Conservation (phyloP, 2,113 vertebrate genomes). For the Panthera tigris region DNA sequence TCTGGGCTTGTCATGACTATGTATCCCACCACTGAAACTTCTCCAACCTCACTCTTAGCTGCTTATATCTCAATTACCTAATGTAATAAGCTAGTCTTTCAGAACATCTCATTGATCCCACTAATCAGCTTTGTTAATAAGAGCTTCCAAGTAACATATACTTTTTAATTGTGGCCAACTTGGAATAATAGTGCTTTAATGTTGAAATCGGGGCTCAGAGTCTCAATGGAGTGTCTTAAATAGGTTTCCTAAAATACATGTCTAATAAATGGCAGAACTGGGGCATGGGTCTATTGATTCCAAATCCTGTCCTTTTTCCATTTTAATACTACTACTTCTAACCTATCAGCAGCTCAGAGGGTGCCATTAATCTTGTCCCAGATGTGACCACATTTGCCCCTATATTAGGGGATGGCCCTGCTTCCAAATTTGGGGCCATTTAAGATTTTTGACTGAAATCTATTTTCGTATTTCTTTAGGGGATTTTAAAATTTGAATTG, state of each 20-base stretch:
- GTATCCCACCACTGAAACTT: background rate
- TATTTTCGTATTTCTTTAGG: background rate
- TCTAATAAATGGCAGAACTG: background rate
- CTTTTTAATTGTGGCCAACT: background rate
- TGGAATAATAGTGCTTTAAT: background rate
- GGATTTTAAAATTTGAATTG: slow-evolving; percentile 15
- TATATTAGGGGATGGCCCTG: background rate
- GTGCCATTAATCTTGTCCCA: background rate
- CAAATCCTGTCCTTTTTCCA: background rate
- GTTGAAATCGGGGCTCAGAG: background rate
- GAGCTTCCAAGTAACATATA: background rate
- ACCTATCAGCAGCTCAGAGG: background rate
- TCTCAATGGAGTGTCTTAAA: background rate
- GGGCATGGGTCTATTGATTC: background rate
- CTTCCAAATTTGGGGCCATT: background rate
- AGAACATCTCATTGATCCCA: background rate
- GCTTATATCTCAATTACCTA: background rate
- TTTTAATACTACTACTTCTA: background rate
- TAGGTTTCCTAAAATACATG: background rate
- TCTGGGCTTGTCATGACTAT: background rate
- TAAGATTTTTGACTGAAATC: background rate
- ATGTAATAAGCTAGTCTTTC: background rate
- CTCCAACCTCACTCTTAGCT: background rate
- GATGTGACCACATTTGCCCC: background rate
- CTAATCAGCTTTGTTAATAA: background rate